These are phyloP conservation scores for Palythoa grandiflora DNA, from an alignment of 92 coral and sea anemone species.

Conservation along the genomic window DNA sequence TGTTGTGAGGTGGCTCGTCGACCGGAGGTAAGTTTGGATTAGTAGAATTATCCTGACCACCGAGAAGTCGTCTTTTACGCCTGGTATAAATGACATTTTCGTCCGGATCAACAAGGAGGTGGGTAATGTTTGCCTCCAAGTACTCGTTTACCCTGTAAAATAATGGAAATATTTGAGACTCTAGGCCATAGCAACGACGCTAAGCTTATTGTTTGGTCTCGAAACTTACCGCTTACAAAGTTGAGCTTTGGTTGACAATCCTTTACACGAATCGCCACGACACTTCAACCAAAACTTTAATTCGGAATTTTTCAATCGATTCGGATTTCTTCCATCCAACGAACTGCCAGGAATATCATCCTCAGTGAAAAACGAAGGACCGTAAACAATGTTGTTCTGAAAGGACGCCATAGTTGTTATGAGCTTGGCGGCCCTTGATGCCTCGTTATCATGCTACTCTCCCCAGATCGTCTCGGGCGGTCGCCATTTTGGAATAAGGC, in stretches of 20 bases:
- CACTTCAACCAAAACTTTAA: slow-evolving; percentile 59
- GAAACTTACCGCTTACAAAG: slow-evolving; percentile 14
- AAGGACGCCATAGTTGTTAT: neutral
- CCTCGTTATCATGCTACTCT: slow-evolving; percentile 30
- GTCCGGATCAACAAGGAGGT: slow-evolving; percentile 35
- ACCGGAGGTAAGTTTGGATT: neutral
- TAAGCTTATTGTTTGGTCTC: neutral
- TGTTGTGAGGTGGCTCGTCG: neutral
- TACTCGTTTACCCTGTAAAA: slow-evolving; percentile 33
- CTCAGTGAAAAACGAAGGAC: slow-evolving; percentile 53
- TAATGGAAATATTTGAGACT: neutral
- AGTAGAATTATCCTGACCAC: neutral
- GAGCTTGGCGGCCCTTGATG: slow-evolving; percentile 34
- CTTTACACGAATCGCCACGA: slow-evolving; percentile 56
- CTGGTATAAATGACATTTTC: slow-evolving; percentile 16
- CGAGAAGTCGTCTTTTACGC: slow-evolving; percentile 33
- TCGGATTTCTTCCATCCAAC: slow-evolving; percentile 51
- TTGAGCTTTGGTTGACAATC: slow-evolving; percentile 59
- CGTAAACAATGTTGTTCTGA: slow-evolving; percentile 18
- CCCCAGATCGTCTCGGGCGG: slow-evolving; percentile 30
- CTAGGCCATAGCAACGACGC: neutral
- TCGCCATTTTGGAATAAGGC: slow-evolving; percentile 31
- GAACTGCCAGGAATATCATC: slow-evolving; percentile 62
- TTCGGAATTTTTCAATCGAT: slow-evolving; percentile 42
- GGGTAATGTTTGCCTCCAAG: neutral